phyloP scores from a whole-genome alignment of 2,797 vertebrate species.

The Galagoides demidoff region DNA sequence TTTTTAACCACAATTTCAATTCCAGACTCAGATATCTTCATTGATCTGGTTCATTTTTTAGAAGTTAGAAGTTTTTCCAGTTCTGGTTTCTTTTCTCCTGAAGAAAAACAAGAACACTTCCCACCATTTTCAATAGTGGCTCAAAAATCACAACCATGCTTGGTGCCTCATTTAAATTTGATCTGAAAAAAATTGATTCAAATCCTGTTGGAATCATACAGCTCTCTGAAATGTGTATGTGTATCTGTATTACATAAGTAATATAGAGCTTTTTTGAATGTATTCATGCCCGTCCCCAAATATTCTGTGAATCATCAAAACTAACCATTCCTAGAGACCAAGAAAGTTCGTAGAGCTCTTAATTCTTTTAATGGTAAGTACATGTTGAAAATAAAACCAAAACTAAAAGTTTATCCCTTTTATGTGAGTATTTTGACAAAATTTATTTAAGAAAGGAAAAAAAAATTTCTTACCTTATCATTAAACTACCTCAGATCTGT shows the following conservation, averaged over 20 bases:
- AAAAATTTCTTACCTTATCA: background rate
- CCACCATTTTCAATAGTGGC: background rate
- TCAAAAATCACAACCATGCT: background rate
- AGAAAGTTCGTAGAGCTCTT: background rate
- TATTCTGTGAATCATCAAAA: background rate
- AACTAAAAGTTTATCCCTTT: background rate
- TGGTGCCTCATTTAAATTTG: background rate
- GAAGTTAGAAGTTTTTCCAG: background rate
- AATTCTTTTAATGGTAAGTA: background rate
- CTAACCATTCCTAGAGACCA: background rate
- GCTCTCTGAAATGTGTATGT: background rate
- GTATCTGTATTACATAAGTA: background rate
- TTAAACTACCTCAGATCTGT: background rate
- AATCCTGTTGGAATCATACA: background rate
- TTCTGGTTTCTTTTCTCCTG: constrained; percentile 16
- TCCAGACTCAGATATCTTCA: background rate
- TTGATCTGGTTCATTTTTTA: background rate
- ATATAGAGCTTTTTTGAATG: background rate
- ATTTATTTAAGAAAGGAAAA: background rate
- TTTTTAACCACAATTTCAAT: constrained; percentile 19
- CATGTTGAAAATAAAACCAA: background rate
- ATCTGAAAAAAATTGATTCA: background rate
- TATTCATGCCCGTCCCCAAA: background rate
- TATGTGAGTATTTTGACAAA: background rate
- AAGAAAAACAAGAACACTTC: background rate